A percentile compares a stretch with the other conserved stretches of the same genome.
These are phyloP conservation scores for Liodrosophila aerea DNA, from an alignment of 2,888 invertebrate genomes.

Conservation along the genomic window DNA sequence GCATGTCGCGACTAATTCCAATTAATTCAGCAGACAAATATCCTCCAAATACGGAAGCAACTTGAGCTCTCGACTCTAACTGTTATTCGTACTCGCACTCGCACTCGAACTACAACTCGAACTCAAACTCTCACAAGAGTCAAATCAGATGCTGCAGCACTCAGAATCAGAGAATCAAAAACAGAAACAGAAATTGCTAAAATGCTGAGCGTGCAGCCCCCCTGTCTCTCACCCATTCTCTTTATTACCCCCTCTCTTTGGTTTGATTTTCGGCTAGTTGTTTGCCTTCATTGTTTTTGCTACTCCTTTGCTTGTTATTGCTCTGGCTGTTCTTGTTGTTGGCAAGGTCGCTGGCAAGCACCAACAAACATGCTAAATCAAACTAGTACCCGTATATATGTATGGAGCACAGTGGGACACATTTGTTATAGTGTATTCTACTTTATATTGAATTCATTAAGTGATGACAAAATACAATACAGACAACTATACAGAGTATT, in stretches of 20 bases:
- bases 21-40: conserved; percentile 79
- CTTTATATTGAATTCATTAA: no score
- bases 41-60: conserved; percentile 70
- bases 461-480: no score
- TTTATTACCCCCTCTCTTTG: no score
- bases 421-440: no score
- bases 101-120: no score
- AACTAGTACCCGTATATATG: conserved; percentile 34
- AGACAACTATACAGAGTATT: no score
- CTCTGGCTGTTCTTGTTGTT: conserved; percentile 46
- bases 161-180: background rate
- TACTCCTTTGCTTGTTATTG: conserved; percentile 5
- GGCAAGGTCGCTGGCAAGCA: conserved; percentile 65
- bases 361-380: conserved; percentile 49
- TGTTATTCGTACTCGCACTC: conserved; percentile 21
- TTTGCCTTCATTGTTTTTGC: conserved; percentile 44
- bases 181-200: conserved; percentile 24
- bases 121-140: conserved; percentile 28
- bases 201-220: conserved; percentile 68
- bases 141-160: conserved; percentile 10
- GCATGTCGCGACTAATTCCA: conserved; percentile 79
- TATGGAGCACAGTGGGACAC: conserved; percentile 28
- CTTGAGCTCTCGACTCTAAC: conserved; percentile 35
- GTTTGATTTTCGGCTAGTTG: conserved; percentile 63
- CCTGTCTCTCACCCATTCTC: no score